Percentiles rank a stretch among this genome's conserved stretches.
Conservation (phyloP, 2,888 invertebrate species). For the Xanthorhoe spadicearia region DNA sequence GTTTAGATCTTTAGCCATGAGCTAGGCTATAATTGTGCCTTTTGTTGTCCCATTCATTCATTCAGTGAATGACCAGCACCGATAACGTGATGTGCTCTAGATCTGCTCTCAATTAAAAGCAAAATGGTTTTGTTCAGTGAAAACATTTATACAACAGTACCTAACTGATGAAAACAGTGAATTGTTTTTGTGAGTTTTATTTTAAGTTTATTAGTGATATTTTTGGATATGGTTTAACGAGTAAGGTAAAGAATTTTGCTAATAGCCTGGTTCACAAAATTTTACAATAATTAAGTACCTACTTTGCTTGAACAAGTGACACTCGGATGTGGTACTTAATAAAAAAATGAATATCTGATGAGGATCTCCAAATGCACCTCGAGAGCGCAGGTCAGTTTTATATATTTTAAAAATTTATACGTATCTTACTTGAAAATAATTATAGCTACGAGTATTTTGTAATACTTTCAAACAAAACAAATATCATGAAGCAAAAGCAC, state of each 20-base stretch:
- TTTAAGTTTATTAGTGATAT: not conserved
- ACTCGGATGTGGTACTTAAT: too few relatives aligned
- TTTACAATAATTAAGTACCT: too few relatives aligned
- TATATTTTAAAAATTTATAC: too few relatives aligned
- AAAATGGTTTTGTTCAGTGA: slow-evolving; percentile 3
- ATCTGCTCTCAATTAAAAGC: slow-evolving; percentile 1
- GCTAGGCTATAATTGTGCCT: slow-evolving; percentile 20
- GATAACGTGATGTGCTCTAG: slow-evolving; percentile 20
- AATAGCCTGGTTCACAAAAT: too few relatives aligned
- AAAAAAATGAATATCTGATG: too few relatives aligned
- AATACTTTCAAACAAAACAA: not conserved
- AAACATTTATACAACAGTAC: not conserved
- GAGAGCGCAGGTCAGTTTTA: too few relatives aligned
- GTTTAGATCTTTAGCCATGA: slow-evolving; percentile 22
- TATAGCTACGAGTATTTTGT: too few relatives aligned
- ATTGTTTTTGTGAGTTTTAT: not conserved
- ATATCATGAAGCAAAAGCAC: not conserved
- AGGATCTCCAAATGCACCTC: too few relatives aligned
- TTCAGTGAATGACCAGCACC: slow-evolving; percentile 22
- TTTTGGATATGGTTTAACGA: too few relatives aligned
- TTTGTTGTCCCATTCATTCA: slow-evolving; percentile 27
- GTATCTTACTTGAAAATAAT: too few relatives aligned
- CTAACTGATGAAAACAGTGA: not conserved
- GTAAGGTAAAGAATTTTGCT: too few relatives aligned
- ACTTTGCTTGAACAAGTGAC: too few relatives aligned